A percentile compares a stretch with the other conserved stretches of the same genome.
phyloP scores from a whole-genome alignment of 2,888 invertebrate species.

The Ectemnius continuus region DNA sequence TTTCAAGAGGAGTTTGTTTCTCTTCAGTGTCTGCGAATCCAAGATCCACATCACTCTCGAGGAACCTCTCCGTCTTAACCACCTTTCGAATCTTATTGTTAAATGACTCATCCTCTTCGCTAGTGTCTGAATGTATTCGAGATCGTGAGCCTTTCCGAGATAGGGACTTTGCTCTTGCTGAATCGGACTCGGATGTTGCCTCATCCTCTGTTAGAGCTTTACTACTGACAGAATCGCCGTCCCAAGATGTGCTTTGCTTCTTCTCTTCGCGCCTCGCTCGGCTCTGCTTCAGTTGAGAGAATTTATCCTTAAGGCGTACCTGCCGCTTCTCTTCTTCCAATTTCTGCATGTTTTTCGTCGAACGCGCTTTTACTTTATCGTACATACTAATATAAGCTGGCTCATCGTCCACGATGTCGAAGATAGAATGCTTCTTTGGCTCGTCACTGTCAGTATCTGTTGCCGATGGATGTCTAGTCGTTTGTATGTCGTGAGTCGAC shows the following conservation, averaged over 20 bases:
- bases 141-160: slow-evolving; percentile 85
- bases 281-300: slow-evolving; percentile 91
- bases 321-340: slow-evolving; percentile 92
- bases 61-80: slow-evolving; percentile 82
- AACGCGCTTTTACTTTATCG: slow-evolving; percentile 96
- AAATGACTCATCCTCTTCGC: slow-evolving; percentile 84
- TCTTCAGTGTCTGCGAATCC: slow-evolving; percentile 78
- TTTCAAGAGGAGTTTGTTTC: slow-evolving; percentile 70
- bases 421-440: slow-evolving; percentile 93
- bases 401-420: slow-evolving; percentile 92
- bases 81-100: slow-evolving; percentile 80
- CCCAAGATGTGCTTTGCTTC: slow-evolving; percentile 92
- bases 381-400: slow-evolving; percentile 98
- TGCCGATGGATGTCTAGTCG: slow-evolving; percentile 71
- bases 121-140: slow-evolving; percentile 88
- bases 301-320: slow-evolving; percentile 89
- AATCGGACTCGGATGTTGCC: slow-evolving; percentile 77
- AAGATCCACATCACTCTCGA: slow-evolving; percentile 81
- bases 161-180: slow-evolving; percentile 80
- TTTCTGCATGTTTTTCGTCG: slow-evolving; percentile 95
- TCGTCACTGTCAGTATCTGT: slow-evolving; percentile 86
- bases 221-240: slow-evolving; percentile 86
- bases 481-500: slow-evolving; percentile 73
- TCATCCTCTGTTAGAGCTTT: slow-evolving; percentile 77
- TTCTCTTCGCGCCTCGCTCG: slow-evolving; percentile 93